phyloP scores from a whole-genome alignment of 2,113 vertebrate genomes.

The Toxotes jaculatrix region DNA sequence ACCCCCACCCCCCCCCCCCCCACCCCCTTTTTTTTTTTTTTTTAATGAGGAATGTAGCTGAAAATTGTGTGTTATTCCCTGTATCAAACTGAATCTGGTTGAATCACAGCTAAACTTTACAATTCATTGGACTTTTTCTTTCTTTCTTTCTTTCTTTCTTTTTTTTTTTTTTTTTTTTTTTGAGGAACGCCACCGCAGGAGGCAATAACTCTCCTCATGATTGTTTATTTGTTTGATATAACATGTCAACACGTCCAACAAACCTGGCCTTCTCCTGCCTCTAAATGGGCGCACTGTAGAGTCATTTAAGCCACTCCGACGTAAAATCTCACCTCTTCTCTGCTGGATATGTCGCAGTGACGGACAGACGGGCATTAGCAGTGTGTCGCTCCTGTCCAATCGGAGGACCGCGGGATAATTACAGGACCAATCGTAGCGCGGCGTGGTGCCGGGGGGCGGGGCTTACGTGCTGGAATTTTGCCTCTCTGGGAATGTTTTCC shows the following conservation, averaged over 20 bases:
- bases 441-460: slow-evolving; percentile 41
- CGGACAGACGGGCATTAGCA: slow-evolving; percentile 64
- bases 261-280: slow-evolving; percentile 76
- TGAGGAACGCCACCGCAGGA: slow-evolving; percentile 57
- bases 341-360: slow-evolving; percentile 71
- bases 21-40: neutral
- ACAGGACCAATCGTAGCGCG: slow-evolving; percentile 63
- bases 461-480: slow-evolving; percentile 73
- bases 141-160: no score
- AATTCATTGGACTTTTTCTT: neutral
- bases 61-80: neutral
- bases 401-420: slow-evolving; percentile 46
- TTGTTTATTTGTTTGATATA: slow-evolving; percentile 84
- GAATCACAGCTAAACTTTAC: slow-evolving; percentile 34
- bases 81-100: neutral
- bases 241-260: slow-evolving; percentile 80
- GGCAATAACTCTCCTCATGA: slow-evolving; percentile 72
- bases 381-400: slow-evolving; percentile 55
- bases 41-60: neutral
- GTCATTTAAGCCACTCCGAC: slow-evolving; percentile 77
- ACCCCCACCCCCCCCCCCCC: no score
- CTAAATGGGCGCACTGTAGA: slow-evolving; percentile 81
- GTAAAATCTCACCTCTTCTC: slow-evolving; percentile 82
- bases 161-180: slow-evolving; percentile 8
- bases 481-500: slow-evolving; percentile 86